Evolutionary conservation across 2,888 invertebrate genomes (phyloP).

Genomic region (Apamea crenata): DNA sequence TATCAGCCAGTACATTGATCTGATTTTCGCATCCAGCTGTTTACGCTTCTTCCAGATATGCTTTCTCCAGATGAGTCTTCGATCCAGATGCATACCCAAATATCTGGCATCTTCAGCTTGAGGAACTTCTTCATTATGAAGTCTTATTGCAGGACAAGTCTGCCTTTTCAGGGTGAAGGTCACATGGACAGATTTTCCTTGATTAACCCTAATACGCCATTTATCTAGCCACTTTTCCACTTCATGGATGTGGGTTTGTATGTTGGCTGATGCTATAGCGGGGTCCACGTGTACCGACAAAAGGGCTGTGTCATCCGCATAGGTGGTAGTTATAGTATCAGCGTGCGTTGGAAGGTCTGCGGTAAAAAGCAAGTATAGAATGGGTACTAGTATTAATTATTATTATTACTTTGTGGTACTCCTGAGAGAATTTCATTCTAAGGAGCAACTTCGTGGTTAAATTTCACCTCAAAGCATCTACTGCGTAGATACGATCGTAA

Average conservation of each 20-base stretch:
- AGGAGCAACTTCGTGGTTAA: background rate
- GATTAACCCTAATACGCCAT: conserved; percentile 1
- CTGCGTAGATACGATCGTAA: background rate
- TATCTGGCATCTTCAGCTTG: no score
- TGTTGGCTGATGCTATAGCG: background rate
- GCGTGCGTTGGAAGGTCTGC: no score
- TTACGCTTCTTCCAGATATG: no score
- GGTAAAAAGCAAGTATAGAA: no score
- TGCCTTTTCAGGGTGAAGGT: background rate
- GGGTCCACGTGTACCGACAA: background rate
- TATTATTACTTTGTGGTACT: background rate
- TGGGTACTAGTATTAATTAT: no score
- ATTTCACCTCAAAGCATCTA: conserved; percentile 1
- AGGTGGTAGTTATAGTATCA: background rate
- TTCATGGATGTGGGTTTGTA: background rate
- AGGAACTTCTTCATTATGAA: no score
- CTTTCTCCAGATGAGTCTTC: no score
- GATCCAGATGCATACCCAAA: no score
- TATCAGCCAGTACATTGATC: no score
- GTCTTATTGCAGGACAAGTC: no score
- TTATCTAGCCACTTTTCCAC: background rate
- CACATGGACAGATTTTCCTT: background rate
- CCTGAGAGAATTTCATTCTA: background rate
- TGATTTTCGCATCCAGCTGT: no score
- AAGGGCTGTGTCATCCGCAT: conserved; percentile 1